Conservation (phyloP, 2,113 vertebrate species). For the Lampris megalopsis region DNA sequence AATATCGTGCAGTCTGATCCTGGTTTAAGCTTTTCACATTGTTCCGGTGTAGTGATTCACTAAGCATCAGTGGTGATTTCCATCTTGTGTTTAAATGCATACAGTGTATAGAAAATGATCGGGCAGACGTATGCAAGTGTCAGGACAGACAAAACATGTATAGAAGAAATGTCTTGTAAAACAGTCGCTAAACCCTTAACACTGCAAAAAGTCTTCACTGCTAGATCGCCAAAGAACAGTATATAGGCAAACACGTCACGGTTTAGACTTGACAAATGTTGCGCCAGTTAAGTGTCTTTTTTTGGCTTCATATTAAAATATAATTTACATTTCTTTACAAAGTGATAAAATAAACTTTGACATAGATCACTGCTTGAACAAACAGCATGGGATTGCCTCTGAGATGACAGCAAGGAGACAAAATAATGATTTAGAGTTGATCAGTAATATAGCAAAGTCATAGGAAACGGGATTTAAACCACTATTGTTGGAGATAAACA, state of each 20-base stretch:
- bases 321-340: slow-evolving; percentile 88
- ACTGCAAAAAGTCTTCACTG: slow-evolving; percentile 81
- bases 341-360: slow-evolving; percentile 77
- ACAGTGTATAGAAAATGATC: slow-evolving; percentile 59
- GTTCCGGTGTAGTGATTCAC: slow-evolving; percentile 35
- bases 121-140: slow-evolving; percentile 54
- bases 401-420: slow-evolving; percentile 37
- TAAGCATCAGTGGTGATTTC: slow-evolving; percentile 38
- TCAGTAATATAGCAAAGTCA: slow-evolving; percentile 18
- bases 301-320: slow-evolving; percentile 87
- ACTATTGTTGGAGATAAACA: slow-evolving; percentile 36
- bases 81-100: slow-evolving; percentile 67
- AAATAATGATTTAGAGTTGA: slow-evolving; percentile 23
- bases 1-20: too few relatives aligned
- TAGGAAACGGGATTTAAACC: slow-evolving; percentile 35
- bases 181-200: slow-evolving; percentile 80
- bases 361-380: slow-evolving; percentile 65
- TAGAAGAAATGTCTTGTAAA: slow-evolving; percentile 73
- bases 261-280: slow-evolving; percentile 85
- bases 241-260: slow-evolving; percentile 87
- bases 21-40: slow-evolving; percentile 10
- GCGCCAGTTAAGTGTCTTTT: slow-evolving; percentile 77
- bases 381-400: slow-evolving; percentile 53
- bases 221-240: slow-evolving; percentile 83
- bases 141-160: slow-evolving; percentile 66